phyloP scores from a whole-genome alignment of 2,113 vertebrate genomes.

The Platycercus adscitus region DNA sequence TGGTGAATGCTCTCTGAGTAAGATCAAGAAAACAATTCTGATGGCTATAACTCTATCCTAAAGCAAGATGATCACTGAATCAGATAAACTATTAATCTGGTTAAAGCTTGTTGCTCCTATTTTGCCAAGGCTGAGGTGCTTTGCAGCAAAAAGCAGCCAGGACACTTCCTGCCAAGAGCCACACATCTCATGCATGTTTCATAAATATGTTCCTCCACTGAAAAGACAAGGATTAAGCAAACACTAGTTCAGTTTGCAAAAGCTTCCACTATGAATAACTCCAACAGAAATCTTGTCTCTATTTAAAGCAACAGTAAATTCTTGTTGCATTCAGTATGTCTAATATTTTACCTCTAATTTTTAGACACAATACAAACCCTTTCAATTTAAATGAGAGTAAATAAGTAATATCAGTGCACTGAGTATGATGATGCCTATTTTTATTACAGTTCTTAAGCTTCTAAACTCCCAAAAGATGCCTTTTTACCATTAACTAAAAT shows the following conservation, averaged over 20 bases:
- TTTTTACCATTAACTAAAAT: neutral
- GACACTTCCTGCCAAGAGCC: constrained; percentile 19
- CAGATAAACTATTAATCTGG: constrained; percentile 67
- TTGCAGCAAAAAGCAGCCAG: constrained; percentile 39
- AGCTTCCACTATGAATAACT: constrained; percentile 22
- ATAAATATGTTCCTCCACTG: constrained; percentile 30
- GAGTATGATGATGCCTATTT: neutral
- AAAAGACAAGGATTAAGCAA: constrained; percentile 54
- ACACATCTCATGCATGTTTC: constrained; percentile 59
- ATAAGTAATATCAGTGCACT: neutral
- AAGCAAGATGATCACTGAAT: constrained; percentile 61
- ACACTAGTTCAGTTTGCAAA: neutral
- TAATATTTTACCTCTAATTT: neutral
- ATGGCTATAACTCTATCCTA: constrained; percentile 34
- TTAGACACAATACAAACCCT: neutral
- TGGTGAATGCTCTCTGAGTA: neutral
- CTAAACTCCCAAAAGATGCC: neutral
- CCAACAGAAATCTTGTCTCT: neutral
- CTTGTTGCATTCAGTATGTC: neutral
- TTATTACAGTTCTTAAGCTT: neutral
- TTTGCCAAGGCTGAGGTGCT: constrained; percentile 49
- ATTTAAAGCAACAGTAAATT: constrained; percentile 23
- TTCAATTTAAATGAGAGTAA: neutral
- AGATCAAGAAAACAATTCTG: constrained; percentile 46
- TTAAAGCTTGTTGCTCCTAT: constrained; percentile 52